A percentile compares a stretch with the other conserved stretches of the same genome.
Conservation (phyloP, 2,888 invertebrate species). For the Nomada flava region DNA sequence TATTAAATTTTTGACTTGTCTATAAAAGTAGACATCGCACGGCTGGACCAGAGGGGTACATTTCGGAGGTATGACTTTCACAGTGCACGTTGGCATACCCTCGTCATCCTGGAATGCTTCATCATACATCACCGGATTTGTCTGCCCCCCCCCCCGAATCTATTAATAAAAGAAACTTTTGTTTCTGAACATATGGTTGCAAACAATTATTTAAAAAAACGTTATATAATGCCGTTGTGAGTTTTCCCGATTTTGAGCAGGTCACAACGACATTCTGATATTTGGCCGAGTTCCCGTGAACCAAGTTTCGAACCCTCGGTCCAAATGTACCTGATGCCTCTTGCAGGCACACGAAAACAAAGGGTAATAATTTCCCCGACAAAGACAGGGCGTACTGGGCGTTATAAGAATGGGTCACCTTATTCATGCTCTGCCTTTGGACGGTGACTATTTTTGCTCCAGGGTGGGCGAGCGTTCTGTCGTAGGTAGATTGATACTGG, state of each 20-base stretch:
- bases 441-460: not conserved
- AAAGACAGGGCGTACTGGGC: not conserved
- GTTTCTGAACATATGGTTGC: not conserved
- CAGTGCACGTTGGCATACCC: not conserved
- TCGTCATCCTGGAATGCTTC: not conserved
- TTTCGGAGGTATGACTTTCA: not conserved
- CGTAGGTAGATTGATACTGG: no score
- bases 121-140: not conserved
- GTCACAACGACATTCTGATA: not conserved
- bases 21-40: slow-evolving; percentile 7
- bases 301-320: not conserved
- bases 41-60: not conserved
- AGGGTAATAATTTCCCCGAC: not conserved
- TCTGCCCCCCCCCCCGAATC: not conserved
- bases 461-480: no score
- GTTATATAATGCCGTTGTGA: not conserved
- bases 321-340: slow-evolving; percentile 2
- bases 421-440: not conserved
- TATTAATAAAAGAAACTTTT: not conserved
- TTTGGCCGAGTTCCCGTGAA: not conserved
- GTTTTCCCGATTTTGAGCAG: slow-evolving; percentile 1
- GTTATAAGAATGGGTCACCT: not conserved
- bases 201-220: slow-evolving; percentile 2
- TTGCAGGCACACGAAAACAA: not conserved
- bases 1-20: slow-evolving; percentile 2